Conservation (phyloP, 2,113 vertebrate species). For the Athene cunicularia region DNA sequence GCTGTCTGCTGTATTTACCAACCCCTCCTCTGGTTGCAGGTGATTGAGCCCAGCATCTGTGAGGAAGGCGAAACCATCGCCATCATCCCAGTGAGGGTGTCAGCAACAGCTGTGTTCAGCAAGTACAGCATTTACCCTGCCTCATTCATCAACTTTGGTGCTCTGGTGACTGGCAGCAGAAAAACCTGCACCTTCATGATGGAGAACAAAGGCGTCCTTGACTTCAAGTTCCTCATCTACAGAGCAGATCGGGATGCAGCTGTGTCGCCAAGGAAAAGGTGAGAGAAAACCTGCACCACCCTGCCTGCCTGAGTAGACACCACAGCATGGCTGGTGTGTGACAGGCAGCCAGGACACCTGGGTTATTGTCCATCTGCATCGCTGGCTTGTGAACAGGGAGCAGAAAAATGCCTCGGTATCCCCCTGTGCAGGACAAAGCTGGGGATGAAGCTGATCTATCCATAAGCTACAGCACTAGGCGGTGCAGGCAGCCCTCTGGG, state of each 20-base stretch:
- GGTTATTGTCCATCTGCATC: fast-evolving
- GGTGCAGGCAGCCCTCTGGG: not conserved
- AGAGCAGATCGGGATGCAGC: slow-evolving; percentile 29
- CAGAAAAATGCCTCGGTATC: not conserved
- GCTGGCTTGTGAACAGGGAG: not conserved
- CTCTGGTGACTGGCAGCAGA: slow-evolving; percentile 73
- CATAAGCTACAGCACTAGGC: not conserved
- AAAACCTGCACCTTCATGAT: slow-evolving; percentile 77
- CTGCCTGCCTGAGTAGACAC: not conserved
- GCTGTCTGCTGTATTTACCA: not conserved
- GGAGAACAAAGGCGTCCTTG: slow-evolving; percentile 83
- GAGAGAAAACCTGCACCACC: not conserved
- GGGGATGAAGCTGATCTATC: not conserved
- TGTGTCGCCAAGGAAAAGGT: slow-evolving; percentile 68
- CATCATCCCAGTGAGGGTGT: slow-evolving; percentile 79
- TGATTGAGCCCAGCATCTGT: slow-evolving; percentile 80
- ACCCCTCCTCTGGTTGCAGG: slow-evolving; percentile 58
- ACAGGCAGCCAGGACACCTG: not conserved
- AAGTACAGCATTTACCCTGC: slow-evolving; percentile 84
- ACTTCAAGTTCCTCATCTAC: slow-evolving; percentile 77
- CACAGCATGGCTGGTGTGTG: not conserved
- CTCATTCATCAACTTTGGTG: slow-evolving; percentile 81
- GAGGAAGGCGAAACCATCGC: slow-evolving; percentile 76
- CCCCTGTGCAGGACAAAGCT: not conserved
- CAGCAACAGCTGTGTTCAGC: slow-evolving; percentile 77